Conservation (phyloP, 1,140 invertebrate genomes). For the Heliothis subflexa region DNA sequence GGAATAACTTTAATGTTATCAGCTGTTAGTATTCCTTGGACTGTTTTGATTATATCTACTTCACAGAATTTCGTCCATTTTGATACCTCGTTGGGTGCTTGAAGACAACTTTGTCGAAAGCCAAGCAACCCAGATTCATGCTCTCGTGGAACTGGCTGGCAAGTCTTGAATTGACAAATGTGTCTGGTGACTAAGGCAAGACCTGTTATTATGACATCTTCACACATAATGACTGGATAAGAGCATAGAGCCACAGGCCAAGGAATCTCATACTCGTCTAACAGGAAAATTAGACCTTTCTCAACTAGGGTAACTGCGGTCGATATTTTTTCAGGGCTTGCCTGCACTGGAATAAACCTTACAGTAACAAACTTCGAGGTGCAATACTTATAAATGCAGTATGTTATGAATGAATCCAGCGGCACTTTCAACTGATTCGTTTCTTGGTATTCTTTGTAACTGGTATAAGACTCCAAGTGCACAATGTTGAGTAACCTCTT, state of each 20-base stretch:
- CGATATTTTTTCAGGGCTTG: constrained; percentile 41
- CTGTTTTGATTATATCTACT: constrained; percentile 90
- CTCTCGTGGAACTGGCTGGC: constrained; percentile 56
- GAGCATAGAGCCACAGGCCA: constrained; percentile 85
- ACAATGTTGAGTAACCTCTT: not conserved
- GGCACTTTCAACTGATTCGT: constrained; percentile 53
- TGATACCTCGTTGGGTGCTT: constrained; percentile 94
- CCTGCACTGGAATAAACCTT: constrained; percentile 60
- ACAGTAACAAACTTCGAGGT: constrained; percentile 60
- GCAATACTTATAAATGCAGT: constrained; percentile 80
- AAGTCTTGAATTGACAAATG: constrained; percentile 86
- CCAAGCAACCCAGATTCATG: constrained; percentile 88
- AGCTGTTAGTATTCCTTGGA: constrained; percentile 74
- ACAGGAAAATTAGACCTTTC: constrained; percentile 55
- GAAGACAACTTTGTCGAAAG: constrained; percentile 92
- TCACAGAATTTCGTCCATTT: constrained; percentile 98
- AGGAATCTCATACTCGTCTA: constrained; percentile 56
- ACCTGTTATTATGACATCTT: constrained; percentile 89
- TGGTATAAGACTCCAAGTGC: constrained; percentile 50
- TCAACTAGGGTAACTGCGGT: constrained; percentile 52
- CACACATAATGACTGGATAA: constrained; percentile 87
- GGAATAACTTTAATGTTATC: constrained; percentile 62
- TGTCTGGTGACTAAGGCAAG: constrained; percentile 90
- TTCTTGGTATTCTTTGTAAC: constrained; percentile 39
- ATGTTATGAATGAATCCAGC: constrained; percentile 70